Conservation (phyloP, 2,888 invertebrate species). For the Erynnis tages region DNA sequence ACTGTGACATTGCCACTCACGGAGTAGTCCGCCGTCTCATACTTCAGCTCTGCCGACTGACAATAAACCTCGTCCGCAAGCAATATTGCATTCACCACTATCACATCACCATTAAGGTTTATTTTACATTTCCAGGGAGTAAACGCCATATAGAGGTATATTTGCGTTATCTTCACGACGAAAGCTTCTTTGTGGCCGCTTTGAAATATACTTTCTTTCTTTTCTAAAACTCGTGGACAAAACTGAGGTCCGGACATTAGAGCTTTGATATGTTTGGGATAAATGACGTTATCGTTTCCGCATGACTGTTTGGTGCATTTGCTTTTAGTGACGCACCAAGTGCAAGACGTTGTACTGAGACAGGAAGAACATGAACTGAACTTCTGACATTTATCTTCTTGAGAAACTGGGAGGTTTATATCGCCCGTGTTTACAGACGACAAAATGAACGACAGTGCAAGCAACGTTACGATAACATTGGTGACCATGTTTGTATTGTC, state of each 20-base stretch:
- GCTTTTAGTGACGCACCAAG: slow-evolving; percentile 67
- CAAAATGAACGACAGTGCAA: neutral
- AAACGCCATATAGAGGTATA: slow-evolving; percentile 66
- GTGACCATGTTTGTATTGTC: slow-evolving; percentile 1
- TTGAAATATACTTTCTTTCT: slow-evolving; percentile 46
- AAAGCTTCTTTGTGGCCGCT: slow-evolving; percentile 52
- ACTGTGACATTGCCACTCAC: slow-evolving; percentile 52
- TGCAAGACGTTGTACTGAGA: slow-evolving; percentile 50
- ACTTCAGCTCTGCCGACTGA: slow-evolving; percentile 50
- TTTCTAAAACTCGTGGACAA: slow-evolving; percentile 55
- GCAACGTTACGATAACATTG: neutral
- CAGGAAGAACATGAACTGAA: slow-evolving; percentile 59
- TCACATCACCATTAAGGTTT: slow-evolving; percentile 42
- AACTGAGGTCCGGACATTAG: slow-evolving; percentile 61
- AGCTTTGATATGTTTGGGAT: slow-evolving; percentile 49
- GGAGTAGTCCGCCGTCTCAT: slow-evolving; percentile 46
- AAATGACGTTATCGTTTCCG: slow-evolving; percentile 66
- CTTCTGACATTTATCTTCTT: slow-evolving; percentile 35
- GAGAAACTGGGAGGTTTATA: neutral
- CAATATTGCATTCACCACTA: slow-evolving; percentile 47
- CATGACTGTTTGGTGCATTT: slow-evolving; percentile 60
- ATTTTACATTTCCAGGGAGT: slow-evolving; percentile 65
- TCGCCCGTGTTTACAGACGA: neutral
- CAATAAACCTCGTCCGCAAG: slow-evolving; percentile 56
- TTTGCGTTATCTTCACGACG: slow-evolving; percentile 60